Percentiles rank a stretch among this genome's conserved stretches.
Evolutionary conservation across 2,113 vertebrate species (phyloP).

Genomic region (Grantiella picta): DNA sequence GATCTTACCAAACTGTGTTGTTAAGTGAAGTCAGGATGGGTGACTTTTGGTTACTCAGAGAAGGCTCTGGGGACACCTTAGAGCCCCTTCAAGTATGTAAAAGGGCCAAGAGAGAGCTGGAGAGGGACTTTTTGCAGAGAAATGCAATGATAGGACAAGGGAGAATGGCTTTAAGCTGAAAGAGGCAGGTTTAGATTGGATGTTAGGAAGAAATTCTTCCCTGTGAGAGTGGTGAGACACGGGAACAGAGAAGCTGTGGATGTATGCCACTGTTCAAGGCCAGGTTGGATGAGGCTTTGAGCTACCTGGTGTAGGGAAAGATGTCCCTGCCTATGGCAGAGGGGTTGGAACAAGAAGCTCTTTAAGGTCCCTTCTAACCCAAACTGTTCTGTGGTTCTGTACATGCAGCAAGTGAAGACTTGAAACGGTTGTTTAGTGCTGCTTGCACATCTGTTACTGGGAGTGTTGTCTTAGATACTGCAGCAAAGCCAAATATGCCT

Average conservation of each 20-base stretch:
- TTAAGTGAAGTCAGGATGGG: background rate
- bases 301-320: background rate
- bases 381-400: background rate
- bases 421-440: background rate
- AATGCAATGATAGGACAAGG: background rate
- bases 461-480: background rate
- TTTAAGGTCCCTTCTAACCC: background rate
- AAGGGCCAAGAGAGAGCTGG: background rate
- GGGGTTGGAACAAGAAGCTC: background rate
- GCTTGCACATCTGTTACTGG: background rate
- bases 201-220: background rate
- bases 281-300: background rate
- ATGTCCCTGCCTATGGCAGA: background rate
- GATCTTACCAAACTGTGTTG: background rate
- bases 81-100: background rate
- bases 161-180: background rate
- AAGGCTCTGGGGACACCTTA: background rate
- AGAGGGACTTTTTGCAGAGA: background rate
- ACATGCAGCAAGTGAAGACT: background rate
- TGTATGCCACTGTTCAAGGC: background rate
- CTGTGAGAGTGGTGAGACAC: background rate
- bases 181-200: background rate
- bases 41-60: background rate
- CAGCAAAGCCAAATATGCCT: background rate
- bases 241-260: background rate